phyloP scores from a whole-genome alignment of 2,888 invertebrate genomes.

The Linnaemya tessellans region DNA sequence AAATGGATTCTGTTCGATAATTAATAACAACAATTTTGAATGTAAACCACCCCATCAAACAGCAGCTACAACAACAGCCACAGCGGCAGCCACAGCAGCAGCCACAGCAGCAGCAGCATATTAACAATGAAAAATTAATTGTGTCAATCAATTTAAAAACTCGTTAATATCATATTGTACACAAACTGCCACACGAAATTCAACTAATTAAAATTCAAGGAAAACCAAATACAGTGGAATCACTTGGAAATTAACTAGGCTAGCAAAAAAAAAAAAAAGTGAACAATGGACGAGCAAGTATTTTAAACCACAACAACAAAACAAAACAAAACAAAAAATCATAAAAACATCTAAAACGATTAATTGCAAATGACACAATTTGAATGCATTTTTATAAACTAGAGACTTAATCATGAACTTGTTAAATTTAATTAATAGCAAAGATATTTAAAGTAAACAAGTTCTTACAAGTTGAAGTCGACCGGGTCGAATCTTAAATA shows the following conservation, averaged over 20 bases:
- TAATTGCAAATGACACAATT: constrained; percentile 14
- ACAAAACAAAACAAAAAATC: constrained; percentile 1
- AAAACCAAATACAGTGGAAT: constrained; percentile 44
- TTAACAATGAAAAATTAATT: constrained; percentile 48
- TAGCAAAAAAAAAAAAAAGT: not conserved
- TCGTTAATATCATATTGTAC: constrained; percentile 36
- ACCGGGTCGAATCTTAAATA: too few species aligned
- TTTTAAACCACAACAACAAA: not conserved
- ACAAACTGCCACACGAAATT: constrained; percentile 15
- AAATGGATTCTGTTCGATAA: constrained; percentile 65
- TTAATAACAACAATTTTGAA: constrained; percentile 63
- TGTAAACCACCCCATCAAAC: constrained; percentile 50
- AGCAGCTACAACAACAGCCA: constrained; percentile 27
- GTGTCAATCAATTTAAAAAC: constrained; percentile 56
- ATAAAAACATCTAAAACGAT: constrained; percentile 6
- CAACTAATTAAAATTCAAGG: constrained; percentile 55
- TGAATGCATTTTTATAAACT: not conserved
- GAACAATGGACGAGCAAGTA: not conserved
- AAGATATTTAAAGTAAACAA: not conserved
- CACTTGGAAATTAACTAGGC: constrained; percentile 27
- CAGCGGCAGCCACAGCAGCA: constrained; percentile 4
- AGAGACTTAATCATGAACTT: constrained; percentile 13
- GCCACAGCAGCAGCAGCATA: not conserved
- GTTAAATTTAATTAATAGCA: constrained; percentile 16
- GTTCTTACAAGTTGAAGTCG: too few species aligned